Conservation (phyloP, 2,888 invertebrate genomes). For the Neoscelio sp. region DNA sequence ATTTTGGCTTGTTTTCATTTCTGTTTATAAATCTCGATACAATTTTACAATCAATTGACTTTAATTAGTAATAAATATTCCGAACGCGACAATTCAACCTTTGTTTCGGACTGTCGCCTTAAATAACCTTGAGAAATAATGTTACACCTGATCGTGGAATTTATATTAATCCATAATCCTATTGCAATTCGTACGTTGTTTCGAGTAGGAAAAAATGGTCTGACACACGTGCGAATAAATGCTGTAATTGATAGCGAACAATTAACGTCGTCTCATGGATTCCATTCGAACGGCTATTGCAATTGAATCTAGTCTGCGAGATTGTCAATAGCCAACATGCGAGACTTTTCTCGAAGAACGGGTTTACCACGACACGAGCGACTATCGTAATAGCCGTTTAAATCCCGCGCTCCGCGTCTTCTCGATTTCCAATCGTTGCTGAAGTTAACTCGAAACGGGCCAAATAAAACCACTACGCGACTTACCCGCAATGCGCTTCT, state of each 20-base stretch:
- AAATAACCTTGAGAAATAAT: not conserved
- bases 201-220: slow-evolving; percentile 8
- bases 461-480: slow-evolving; percentile 3
- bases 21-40: too few relatives aligned
- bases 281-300: slow-evolving; percentile 21
- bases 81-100: too few relatives aligned
- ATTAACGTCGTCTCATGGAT: slow-evolving; percentile 69
- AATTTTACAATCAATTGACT: too few relatives aligned
- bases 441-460: not conserved
- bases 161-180: too few relatives aligned
- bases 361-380: slow-evolving; percentile 50
- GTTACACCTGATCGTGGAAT: not conserved
- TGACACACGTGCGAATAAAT: slow-evolving; percentile 1
- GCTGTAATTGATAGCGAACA: slow-evolving; percentile 69
- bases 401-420: slow-evolving; percentile 42
- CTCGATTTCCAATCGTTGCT: slow-evolving; percentile 42
- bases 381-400: slow-evolving; percentile 41
- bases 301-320: slow-evolving; percentile 61
- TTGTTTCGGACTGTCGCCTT: too few relatives aligned
- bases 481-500: not conserved
- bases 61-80: too few relatives aligned
- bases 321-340: slow-evolving; percentile 40
- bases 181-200: too few relatives aligned
- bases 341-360: slow-evolving; percentile 54
- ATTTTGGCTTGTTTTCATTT: too few relatives aligned